phyloP scores from a whole-genome alignment of 1,140 invertebrate species.

The Leguminivora glycinivorella region DNA sequence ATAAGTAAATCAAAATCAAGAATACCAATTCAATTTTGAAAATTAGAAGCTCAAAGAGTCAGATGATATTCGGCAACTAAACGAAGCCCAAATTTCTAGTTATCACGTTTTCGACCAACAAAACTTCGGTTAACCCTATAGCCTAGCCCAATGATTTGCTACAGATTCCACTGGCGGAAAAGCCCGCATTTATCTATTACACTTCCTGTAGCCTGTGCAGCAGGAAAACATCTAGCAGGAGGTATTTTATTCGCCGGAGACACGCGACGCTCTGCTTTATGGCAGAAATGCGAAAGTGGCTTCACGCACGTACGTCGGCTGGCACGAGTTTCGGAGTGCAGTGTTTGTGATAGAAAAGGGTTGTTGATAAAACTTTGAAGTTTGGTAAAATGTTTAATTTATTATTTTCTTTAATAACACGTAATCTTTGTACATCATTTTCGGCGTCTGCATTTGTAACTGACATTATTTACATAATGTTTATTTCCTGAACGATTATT shows the following conservation, averaged over 20 bases:
- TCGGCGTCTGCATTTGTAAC: too few species aligned
- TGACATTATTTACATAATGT: too few species aligned
- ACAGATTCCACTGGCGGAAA: conserved; percentile 11
- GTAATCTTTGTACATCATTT: too few species aligned
- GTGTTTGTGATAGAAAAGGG: not conserved
- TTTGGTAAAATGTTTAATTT: too few species aligned
- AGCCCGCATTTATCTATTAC: conserved; percentile 27
- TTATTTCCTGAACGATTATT: too few species aligned
- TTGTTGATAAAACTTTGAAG: not conserved
- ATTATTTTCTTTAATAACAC: too few species aligned
- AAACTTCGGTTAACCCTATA: not conserved
- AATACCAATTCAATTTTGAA: too few species aligned
- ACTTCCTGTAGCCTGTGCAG: conserved; percentile 13
- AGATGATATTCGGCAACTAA: not conserved
- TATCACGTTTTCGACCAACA: not conserved
- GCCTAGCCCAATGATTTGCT: conserved; percentile 21
- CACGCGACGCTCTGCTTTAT: conserved; percentile 13
- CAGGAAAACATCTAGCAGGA: conserved; percentile 21
- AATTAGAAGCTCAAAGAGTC: not conserved
- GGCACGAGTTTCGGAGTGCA: not conserved
- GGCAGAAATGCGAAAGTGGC: conserved; percentile 5
- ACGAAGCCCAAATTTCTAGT: not conserved
- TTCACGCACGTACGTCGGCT: not conserved
- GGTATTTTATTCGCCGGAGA: conserved; percentile 17
- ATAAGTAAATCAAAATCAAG: too few species aligned